Evolutionary conservation across 2,113 vertebrate species (phyloP).

Genomic region (Macaca fascicularis): T2T-MFA8v1.1 NC_088379.1:190665001-190665500

Average conservation of each 20-base stretch:
- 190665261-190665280: neutral
- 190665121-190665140: neutral
- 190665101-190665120: neutral
- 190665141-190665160: neutral
- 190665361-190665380: neutral
- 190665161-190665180: no score
- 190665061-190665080: neutral
- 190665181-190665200: accelerated
- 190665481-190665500: neutral
- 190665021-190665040: neutral
- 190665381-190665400: neutral
- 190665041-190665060: neutral
- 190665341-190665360: neutral
- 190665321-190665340: neutral
- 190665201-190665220: neutral
- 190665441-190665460: neutral
- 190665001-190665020: neutral
- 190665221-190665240: neutral
- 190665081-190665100: neutral
- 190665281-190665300: neutral
- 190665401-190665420: neutral
- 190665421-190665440: neutral
- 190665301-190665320: neutral
- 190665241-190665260: neutral
- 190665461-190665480: neutral